Evolutionary conservation across 2,113 vertebrate species (phyloP), one percentile per base, ranked within the genome.

Genomic region (Muntiacus reevesi): DNA sequence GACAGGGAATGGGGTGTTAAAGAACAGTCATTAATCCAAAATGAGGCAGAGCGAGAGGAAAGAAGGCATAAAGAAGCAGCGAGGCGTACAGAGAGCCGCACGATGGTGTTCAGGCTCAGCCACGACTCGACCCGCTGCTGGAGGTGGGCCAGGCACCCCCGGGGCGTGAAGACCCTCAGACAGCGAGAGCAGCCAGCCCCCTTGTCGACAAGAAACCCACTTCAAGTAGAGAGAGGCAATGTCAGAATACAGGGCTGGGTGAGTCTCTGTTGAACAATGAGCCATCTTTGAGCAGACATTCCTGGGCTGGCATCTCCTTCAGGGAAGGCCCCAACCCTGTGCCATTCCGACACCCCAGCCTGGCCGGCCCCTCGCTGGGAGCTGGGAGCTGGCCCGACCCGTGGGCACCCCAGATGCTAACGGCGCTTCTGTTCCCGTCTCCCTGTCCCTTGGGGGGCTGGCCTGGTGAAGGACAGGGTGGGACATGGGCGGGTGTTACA

Each of bases 91-190:
- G 23, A 10, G 52, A 28, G 28, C 2, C 4, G 14, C 25, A 15
- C 9, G 8, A 0, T 1, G 14, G n/a, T 2, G 1, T 7, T 2
- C 0, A 0, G 6, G 30, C 86, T 27, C 13, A 2, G 15, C 21
- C 52, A 0, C 1, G 28, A 19, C 5, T 50, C 12, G 28, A 19
- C 3, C 45, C 16, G 0, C 28, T 6, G 15, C 16, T 6, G 45
- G 45, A 6, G 16, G 28, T 6, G 28, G 43, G 7, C 45, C 28
- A 3, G 16, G 78, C 45, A 1, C 28, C 28, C 76, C 45, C 2
- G 7, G 30, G 28, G 28, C 16, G 28, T 30, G 5, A 3, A 33
- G 45, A 0, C 78, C 45, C 78, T 6, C 76, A 30, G 76, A 1
- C 33, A 36, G 10, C 12, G 19, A 40, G 19, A 40, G 40, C 59